phyloP scores from a whole-genome alignment of 2,888 invertebrate species.

The Maniola hyperantus region DNA sequence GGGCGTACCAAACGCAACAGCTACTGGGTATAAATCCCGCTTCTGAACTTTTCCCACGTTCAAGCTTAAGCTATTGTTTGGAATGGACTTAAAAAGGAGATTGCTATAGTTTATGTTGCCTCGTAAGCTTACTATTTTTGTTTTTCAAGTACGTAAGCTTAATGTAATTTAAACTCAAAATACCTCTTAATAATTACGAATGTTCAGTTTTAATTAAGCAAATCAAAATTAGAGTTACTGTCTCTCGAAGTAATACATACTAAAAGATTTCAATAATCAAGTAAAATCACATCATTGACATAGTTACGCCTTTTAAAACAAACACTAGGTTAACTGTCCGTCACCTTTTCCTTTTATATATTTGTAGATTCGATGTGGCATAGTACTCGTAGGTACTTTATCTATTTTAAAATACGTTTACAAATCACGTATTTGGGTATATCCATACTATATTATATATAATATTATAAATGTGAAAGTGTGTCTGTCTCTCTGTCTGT shows the following conservation, averaged over 20 bases:
- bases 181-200: no score
- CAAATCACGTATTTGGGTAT: background rate
- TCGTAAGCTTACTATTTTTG: background rate
- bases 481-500: no score
- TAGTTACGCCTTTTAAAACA: background rate
- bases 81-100: slow-evolving; percentile 13
- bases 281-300: background rate
- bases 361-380: no score
- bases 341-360: no score
- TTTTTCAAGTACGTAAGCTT: background rate
- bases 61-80: slow-evolving; percentile 20
- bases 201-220: background rate
- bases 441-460: no score
- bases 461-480: no score
- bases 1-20: slow-evolving; percentile 36
- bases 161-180: background rate
- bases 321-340: background rate
- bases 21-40: slow-evolving; percentile 31
- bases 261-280: no score
- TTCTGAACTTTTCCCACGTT: slow-evolving; percentile 19
- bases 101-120: slow-evolving; percentile 10
- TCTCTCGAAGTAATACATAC: no score
- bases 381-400: no score
- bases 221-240: no score
- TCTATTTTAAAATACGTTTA: background rate